phyloP scores from a whole-genome alignment of 2,113 vertebrate genomes.

The Capra hircus region DNA sequence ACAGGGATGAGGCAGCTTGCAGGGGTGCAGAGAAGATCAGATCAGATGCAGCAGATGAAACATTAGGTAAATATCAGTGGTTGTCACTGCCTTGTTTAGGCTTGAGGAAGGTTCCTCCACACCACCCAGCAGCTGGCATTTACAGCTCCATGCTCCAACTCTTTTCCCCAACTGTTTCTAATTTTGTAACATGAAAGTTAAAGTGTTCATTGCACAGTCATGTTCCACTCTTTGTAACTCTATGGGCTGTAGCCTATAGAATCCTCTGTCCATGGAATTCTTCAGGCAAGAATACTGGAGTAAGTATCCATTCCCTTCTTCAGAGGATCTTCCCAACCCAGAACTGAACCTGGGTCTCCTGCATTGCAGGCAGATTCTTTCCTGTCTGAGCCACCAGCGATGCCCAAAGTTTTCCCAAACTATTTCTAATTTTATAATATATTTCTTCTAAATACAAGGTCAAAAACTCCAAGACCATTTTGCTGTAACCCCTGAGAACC shows the following conservation, averaged over 20 bases:
- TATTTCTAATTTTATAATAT: neutral
- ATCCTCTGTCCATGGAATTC: neutral
- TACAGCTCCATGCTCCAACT: neutral
- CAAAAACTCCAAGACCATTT: neutral
- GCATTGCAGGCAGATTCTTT: neutral
- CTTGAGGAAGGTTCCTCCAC: neutral
- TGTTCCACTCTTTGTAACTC: neutral
- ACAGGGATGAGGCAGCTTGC: neutral
- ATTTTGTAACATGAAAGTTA: neutral
- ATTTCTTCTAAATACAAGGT: neutral
- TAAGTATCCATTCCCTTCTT: neutral
- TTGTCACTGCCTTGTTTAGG: rapidly evolving
- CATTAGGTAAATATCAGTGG: neutral
- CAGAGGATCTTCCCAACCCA: neutral
- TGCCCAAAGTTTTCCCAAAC: neutral
- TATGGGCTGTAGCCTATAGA: neutral
- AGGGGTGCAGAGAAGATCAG: neutral
- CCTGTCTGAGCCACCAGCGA: neutral
- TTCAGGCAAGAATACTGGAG: neutral
- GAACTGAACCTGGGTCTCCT: neutral
- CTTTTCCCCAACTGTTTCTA: neutral
- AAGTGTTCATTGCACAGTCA: neutral
- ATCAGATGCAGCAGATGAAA: neutral
- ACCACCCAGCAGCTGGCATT: neutral
- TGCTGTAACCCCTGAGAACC: neutral